Base-by-base conservation (phyloP, 2,888 invertebrate genomes). In the Athalia circularis region DNA sequence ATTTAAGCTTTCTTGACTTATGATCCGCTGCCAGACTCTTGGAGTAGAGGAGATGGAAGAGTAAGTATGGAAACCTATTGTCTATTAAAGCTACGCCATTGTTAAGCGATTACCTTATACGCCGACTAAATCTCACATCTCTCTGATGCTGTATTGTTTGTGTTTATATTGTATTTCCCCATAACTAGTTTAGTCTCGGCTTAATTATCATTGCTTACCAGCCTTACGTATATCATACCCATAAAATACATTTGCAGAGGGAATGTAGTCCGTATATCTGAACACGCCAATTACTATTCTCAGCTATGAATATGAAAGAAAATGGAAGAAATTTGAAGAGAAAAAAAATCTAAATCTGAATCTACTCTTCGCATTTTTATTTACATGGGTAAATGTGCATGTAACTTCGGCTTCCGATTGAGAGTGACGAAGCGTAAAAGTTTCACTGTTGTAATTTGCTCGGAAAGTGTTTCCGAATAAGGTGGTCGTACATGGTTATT, bases 131-230 rank as follows among this genome's bases (percentile, higher is more conserved):
- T 50, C 68, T 45, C 70, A 47, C 62, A 64, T 70, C 48, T 45
- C 68, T 45, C 9, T 29, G 29, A 6, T 11, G 3, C 48, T 9
- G 82, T 79, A 85, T 83, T 85, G 85, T 84, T 83, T 84, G 80
- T 81, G 85, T 83, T 82, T 85, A 83, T 84, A 85, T 82, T 83
- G 81, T 85, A 84, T 83, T 85, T 85, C 80, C 82, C 83, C 80
- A 82, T 84, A 83, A 83, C 83, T 80, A 83, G 83, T 82, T 80
- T 72, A 82, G 81, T 9, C 29, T 29, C 79, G 81, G 82, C 83
- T 85, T 84, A 84, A 85, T 85, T 85, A 83, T 83, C 83, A 85
- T 83, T 84, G 84, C 84, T 85, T 82, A 79, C 59, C 68, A 80
- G 78, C 82, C 85, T 29, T 9, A 9, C 43, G 13, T 7, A 54